phyloP scores from a whole-genome alignment of 2,113 vertebrate species.

The Sterna hirundo region DNA sequence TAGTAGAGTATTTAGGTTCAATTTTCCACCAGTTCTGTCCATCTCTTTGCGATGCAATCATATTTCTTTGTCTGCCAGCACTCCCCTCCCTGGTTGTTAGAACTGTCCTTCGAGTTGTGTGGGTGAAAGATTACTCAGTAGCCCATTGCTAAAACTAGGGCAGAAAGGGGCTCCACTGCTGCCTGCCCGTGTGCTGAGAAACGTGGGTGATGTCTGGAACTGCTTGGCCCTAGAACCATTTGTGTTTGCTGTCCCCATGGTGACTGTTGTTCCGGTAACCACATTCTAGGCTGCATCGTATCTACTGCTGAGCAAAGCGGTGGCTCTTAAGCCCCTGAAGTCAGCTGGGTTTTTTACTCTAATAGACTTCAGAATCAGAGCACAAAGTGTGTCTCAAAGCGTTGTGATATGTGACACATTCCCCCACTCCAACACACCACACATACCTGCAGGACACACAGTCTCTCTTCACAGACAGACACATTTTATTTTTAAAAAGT shows the following conservation, averaged over 20 bases:
- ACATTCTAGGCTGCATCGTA: background rate
- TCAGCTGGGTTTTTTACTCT: background rate
- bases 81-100: background rate
- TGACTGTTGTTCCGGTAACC: background rate
- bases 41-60: background rate
- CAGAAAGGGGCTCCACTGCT: background rate
- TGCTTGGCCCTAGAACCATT: background rate
- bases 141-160: background rate
- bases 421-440: background rate
- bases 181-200: background rate
- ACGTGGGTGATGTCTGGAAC: rapidly evolving
- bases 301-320: background rate
- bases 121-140: background rate
- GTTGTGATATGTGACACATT: background rate
- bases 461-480: background rate
- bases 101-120: background rate
- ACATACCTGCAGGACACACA: background rate
- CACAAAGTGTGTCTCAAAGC: background rate
- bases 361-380: background rate
- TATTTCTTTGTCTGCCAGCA: background rate
- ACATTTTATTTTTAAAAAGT: background rate
- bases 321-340: background rate
- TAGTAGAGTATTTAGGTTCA: slow-evolving; percentile 71
- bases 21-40: slow-evolving; percentile 69
- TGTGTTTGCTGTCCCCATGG: background rate